These are phyloP conservation scores for Pheosia gnoma DNA, from an alignment of 2,888 invertebrate species.

Conservation along the genomic window DNA sequence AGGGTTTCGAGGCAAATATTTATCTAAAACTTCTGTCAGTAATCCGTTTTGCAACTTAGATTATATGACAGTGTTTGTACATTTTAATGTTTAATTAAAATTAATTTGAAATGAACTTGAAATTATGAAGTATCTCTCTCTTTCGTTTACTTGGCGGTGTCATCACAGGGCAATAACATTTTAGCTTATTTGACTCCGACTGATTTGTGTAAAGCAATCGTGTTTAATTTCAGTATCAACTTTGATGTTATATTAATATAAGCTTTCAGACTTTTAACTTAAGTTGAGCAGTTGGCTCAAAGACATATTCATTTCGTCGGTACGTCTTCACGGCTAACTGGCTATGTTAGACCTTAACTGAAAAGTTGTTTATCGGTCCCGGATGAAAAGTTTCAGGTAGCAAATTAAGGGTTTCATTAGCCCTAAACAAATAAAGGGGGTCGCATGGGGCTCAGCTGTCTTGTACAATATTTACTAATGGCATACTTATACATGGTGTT, in stretches of 20 bases:
- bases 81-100: constrained; percentile 16
- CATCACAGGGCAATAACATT: constrained; percentile 14
- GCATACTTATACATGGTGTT: constrained; percentile 3
- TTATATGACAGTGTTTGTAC: constrained; percentile 19
- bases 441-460: constrained; percentile 11
- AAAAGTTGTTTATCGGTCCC: constrained; percentile 54
- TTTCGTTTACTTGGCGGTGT: constrained; percentile 6
- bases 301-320: constrained; percentile 23
- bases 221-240: constrained; percentile 9
- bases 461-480: constrained; percentile 19
- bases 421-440: constrained; percentile 43
- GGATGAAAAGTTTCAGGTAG: constrained; percentile 52
- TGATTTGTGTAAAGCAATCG: constrained; percentile 17
- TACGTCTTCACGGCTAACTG: constrained; percentile 18
- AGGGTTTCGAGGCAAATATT: constrained; percentile 38
- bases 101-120: constrained; percentile 15
- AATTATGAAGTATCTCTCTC: constrained; percentile 5
- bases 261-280: constrained; percentile 14
- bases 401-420: constrained; percentile 45
- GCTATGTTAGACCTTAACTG: constrained; percentile 30
- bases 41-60: constrained; percentile 23
- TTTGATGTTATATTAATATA: constrained; percentile 26
- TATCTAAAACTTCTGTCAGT: constrained; percentile 14
- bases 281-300: constrained; percentile 14
- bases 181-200: constrained; percentile 15